A percentile compares a stretch with the other conserved stretches of the same genome.
Evolutionary conservation across 2,113 vertebrate genomes (phyloP).

Genomic region (Peromyscus leucopus): DNA sequence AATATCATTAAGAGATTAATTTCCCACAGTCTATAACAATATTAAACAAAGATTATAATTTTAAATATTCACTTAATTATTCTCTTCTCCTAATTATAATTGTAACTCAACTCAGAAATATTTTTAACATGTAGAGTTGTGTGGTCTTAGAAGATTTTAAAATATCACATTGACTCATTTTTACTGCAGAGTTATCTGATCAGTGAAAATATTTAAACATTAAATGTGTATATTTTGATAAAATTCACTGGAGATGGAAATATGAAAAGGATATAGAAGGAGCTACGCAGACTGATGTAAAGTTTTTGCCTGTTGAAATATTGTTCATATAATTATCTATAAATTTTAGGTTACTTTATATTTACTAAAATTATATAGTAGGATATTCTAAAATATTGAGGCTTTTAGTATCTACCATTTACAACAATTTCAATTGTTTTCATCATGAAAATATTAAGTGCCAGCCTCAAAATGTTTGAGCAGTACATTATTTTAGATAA

Average conservation of each 20-base stretch:
- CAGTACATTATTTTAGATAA: neutral
- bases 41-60: conserved; percentile 29
- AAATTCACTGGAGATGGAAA: conserved; percentile 21
- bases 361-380: neutral
- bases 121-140: neutral
- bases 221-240: conserved; percentile 32
- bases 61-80: conserved; percentile 23
- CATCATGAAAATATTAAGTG: neutral
- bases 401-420: neutral
- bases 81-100: conserved; percentile 13
- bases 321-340: neutral
- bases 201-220: conserved; percentile 16
- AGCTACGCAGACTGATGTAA: neutral
- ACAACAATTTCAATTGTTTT: neutral
- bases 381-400: conserved; percentile 28
- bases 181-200: conserved; percentile 20
- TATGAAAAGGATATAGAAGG: neutral
- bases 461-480: neutral
- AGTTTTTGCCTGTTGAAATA: neutral
- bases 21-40: conserved; percentile 14
- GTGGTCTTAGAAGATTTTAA: neutral
- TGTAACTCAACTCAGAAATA: neutral
- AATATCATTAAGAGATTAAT: conserved; percentile 13
- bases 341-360: neutral
- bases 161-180: neutral